Evolutionary conservation across 2,797 vertebrate genomes (phyloP).

Genomic region (Phoeniculus purpureus): DNA sequence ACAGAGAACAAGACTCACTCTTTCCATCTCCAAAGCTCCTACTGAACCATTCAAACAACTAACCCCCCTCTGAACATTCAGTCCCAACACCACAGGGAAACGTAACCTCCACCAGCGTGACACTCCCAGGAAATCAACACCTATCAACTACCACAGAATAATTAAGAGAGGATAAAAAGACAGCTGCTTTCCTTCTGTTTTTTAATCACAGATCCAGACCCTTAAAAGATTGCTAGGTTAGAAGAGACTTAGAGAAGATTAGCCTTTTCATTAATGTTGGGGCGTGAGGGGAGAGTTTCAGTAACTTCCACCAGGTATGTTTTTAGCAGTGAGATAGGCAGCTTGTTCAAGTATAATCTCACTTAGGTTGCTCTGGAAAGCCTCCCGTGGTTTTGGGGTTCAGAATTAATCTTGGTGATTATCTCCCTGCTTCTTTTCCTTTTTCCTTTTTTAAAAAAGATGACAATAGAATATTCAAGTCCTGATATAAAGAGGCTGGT

Average conservation of each 20-base stretch:
- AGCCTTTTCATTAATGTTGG: slow-evolving; percentile 77
- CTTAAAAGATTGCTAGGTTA: slow-evolving; percentile 84
- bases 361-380: background rate
- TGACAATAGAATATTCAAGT: background rate
- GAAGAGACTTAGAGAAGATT: slow-evolving; percentile 81
- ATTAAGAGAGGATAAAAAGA: slow-evolving; percentile 77
- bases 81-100: slow-evolving; percentile 77
- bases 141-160: slow-evolving; percentile 62
- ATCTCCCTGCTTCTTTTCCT: too few species aligned
- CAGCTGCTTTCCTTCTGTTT: slow-evolving; percentile 76
- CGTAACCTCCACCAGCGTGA: slow-evolving; percentile 65
- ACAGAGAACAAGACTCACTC: slow-evolving; percentile 36
- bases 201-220: slow-evolving; percentile 81
- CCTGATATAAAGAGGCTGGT: background rate
- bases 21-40: slow-evolving; percentile 46
- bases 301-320: background rate
- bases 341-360: background rate
- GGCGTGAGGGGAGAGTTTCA: slow-evolving; percentile 23
- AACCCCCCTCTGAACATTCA: slow-evolving; percentile 64
- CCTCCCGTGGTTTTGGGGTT: too few species aligned
- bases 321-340: background rate
- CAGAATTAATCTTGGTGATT: too few species aligned
- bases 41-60: background rate
- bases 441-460: background rate
- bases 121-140: slow-evolving; percentile 72